phyloP scores from a whole-genome alignment of 2,888 invertebrate species.

The Xylota sylvarum region DNA sequence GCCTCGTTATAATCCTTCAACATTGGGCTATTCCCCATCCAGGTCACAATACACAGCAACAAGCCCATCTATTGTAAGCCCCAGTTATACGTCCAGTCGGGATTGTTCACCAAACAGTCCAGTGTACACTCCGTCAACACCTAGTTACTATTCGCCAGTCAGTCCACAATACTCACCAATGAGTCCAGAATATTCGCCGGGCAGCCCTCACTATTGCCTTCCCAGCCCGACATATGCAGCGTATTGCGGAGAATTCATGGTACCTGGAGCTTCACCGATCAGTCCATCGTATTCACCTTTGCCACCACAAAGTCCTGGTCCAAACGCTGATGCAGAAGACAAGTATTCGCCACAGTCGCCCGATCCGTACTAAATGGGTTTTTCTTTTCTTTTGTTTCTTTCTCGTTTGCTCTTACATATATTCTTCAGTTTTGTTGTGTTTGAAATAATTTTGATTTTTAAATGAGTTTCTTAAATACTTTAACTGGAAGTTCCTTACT shows the following conservation, averaged over 20 bases:
- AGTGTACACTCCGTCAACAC: conserved; percentile 24
- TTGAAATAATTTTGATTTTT: background rate
- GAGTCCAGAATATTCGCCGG: conserved; percentile 91
- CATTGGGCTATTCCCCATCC: conserved; percentile 88
- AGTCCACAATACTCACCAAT: conserved; percentile 90
- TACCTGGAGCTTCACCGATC: conserved; percentile 91
- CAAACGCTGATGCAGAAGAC: background rate
- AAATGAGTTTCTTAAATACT: background rate
- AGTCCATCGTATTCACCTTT: conserved; percentile 88
- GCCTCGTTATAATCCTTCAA: conserved; percentile 88
- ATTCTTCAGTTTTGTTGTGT: too few relatives aligned
- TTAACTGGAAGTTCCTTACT: background rate
- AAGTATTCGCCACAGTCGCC: conserved; percentile 50
- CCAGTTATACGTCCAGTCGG: conserved; percentile 86
- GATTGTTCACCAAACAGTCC: conserved; percentile 91
- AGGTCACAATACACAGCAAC: conserved; percentile 90
- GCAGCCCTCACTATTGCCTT: conserved; percentile 90
- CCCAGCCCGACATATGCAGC: conserved; percentile 89
- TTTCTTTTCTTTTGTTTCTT: background rate
- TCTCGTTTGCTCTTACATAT: too few relatives aligned
- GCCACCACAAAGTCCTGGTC: background rate
- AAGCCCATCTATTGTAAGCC: conserved; percentile 85
- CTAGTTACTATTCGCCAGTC: conserved; percentile 84
- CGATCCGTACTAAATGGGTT: background rate
- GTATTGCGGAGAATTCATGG: conserved; percentile 85